phyloP scores from a whole-genome alignment of 2,113 vertebrate genomes.

The Pao palembangensis region DNA sequence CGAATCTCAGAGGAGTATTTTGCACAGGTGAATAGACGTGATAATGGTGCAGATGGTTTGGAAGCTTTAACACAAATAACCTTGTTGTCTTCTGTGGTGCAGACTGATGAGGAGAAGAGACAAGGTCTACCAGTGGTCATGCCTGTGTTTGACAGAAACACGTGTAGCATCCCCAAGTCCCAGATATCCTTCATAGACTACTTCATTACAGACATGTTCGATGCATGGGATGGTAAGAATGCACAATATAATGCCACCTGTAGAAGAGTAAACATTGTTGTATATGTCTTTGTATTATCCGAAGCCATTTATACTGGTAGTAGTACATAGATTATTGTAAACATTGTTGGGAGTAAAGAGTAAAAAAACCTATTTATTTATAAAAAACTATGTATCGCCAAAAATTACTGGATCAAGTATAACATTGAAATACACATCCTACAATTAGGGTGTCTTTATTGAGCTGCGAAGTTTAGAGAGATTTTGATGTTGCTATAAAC shows the following conservation, averaged over 20 bases:
- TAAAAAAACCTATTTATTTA: too few relatives aligned
- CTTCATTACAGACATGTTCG: constrained; percentile 98
- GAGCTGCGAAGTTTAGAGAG: too few relatives aligned
- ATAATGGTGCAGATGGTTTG: background rate
- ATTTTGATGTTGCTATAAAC: too few relatives aligned
- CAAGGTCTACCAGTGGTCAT: constrained; percentile 92
- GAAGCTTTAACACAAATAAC: background rate
- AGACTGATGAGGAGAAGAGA: constrained; percentile 96
- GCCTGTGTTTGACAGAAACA: constrained; percentile 96
- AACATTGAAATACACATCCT: too few relatives aligned
- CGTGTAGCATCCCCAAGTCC: constrained; percentile 96
- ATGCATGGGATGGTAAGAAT: constrained; percentile 95
- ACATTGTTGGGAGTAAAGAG: background rate
- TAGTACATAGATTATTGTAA: background rate
- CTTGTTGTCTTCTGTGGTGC: constrained; percentile 45
- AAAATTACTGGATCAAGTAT: too few relatives aligned
- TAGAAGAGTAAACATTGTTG: background rate
- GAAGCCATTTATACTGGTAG: background rate
- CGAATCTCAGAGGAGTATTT: constrained; percentile 99
- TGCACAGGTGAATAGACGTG: constrained; percentile 81
- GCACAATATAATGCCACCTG: constrained; percentile 1
- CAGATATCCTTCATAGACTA: constrained; percentile 99
- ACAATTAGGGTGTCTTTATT: too few relatives aligned
- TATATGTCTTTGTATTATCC: background rate
- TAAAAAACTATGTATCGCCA: too few relatives aligned